phyloP scores from a whole-genome alignment of 2,113 vertebrate species.

The Bos indicus region DNA sequence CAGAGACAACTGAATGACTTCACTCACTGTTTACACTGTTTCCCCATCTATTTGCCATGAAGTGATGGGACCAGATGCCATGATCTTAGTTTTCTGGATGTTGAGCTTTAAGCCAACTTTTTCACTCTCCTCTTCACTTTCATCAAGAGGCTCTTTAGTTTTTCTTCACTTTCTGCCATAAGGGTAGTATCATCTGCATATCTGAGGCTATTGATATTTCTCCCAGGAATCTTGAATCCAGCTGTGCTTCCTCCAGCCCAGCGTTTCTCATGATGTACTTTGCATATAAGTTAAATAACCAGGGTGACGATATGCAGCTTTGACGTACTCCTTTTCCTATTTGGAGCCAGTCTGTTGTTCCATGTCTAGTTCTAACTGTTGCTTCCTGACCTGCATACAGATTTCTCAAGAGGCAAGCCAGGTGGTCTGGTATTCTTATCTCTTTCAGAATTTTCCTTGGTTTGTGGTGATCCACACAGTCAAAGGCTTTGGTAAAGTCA shows the following conservation, averaged over 20 bases:
- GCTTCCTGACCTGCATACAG: background rate
- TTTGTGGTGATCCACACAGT: background rate
- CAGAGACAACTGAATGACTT: background rate
- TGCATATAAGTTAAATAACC: background rate
- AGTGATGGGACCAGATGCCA: background rate
- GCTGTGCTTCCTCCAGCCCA: background rate
- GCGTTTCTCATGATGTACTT: accelerated
- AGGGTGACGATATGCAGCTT: background rate
- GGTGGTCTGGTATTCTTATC: background rate
- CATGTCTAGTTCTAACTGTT: no score
- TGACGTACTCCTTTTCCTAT: background rate
- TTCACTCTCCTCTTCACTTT: background rate
- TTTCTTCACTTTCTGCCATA: background rate
- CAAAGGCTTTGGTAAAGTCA: background rate
- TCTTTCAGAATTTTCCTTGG: background rate
- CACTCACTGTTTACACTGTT: background rate
- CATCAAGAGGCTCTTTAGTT: background rate
- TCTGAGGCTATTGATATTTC: background rate
- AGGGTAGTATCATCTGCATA: background rate
- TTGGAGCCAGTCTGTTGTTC: background rate
- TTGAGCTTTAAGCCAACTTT: background rate
- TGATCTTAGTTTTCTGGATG: background rate
- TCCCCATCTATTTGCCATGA: background rate
- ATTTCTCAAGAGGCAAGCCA: background rate
- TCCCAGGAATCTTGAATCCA: background rate